Evolutionary conservation across 2,113 vertebrate species (phyloP), one percentile per base, ranked within the genome.

Genomic region (Dipodomys merriami): DNA sequence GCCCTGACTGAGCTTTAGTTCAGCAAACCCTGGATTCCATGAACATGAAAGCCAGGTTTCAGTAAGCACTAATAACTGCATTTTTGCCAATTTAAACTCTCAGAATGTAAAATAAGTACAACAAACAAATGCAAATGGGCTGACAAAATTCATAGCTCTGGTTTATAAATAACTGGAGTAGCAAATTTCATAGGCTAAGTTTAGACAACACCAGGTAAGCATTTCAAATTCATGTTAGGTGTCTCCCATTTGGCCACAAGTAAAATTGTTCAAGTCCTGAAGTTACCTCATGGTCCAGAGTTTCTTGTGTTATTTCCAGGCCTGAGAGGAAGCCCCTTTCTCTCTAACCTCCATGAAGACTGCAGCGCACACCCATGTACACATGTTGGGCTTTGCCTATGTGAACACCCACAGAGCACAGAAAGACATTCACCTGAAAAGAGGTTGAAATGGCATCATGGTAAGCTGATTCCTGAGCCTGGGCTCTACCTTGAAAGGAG

Each of bases 351-450:
- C 25, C 9, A 19, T 57, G 30, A 62, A 46, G 39, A 33, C 5
- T 33, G 1, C 11, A 7, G 0, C 20, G 60, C 20, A n/a, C 13
- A 53, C 53, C 9, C 7, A 1, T 0, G 0, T 7, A 16, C 33
- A 27, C 69, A 1, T n/a, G n/a, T 11, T 13, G 76, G 53, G 9
- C 49, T 92, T 74, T 60, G 39, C 53, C 33, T 67, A 4, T 1
- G 2, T 64, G 29, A 64, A 29, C 22, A 11, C 22, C 7, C 19
- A 57, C 44, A 29, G 69, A 49, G n/a, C 20, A 46, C 4, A 0
- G 10, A 23, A 22, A 33, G 16, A 57, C 3, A 4, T 3, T 16
- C 29, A 57, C 0, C 0, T 19, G 88, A 46, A 35, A 91, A n/a
- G 20, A 29, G 16, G 6, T 30, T 11, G 2, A n/a, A 81, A 67